These are phyloP conservation scores for Gorsachius goisagi DNA, from an alignment of 2,113 vertebrate species.

Conservation along the genomic window DNA sequence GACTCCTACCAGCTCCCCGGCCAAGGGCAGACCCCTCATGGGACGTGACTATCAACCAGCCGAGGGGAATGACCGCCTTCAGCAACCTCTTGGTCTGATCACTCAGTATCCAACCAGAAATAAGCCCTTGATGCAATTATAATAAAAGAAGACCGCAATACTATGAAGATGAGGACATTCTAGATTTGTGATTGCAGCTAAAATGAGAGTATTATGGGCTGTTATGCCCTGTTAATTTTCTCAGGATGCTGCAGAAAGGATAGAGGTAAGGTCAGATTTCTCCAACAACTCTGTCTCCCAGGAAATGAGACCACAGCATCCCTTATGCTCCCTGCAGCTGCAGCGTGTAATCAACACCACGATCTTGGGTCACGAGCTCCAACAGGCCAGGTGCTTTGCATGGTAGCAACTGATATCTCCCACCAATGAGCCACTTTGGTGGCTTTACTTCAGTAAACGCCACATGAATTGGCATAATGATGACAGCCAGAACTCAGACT, in stretches of 20 bases:
- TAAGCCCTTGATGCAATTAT: not conserved
- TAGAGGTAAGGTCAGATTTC: not conserved
- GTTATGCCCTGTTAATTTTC: constrained; percentile 3
- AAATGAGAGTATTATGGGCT: not conserved
- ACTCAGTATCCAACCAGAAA: not conserved
- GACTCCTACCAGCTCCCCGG: not conserved
- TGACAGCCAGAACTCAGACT: not conserved
- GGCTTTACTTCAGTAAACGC: not conserved
- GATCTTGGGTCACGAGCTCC: not conserved
- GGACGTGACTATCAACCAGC: not conserved
- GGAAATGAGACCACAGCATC: not conserved
- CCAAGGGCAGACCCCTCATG: not conserved
- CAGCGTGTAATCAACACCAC: not conserved
- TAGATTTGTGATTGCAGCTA: not conserved
- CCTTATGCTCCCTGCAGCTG: not conserved
- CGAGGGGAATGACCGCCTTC: not conserved
- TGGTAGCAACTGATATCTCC: not conserved
- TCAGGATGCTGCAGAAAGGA: not conserved
- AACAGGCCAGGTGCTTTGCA: not conserved
- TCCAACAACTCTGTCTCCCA: rapidly evolving
- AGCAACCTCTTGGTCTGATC: not conserved
- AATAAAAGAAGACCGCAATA: not conserved
- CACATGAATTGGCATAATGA: not conserved
- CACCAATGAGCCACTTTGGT: not conserved
- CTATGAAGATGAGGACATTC: not conserved